Percentiles rank a stretch among this genome's conserved stretches.
Evolutionary conservation across 2,113 vertebrate genomes (phyloP).

Genomic region (Dicentrarchus labrax): DNA sequence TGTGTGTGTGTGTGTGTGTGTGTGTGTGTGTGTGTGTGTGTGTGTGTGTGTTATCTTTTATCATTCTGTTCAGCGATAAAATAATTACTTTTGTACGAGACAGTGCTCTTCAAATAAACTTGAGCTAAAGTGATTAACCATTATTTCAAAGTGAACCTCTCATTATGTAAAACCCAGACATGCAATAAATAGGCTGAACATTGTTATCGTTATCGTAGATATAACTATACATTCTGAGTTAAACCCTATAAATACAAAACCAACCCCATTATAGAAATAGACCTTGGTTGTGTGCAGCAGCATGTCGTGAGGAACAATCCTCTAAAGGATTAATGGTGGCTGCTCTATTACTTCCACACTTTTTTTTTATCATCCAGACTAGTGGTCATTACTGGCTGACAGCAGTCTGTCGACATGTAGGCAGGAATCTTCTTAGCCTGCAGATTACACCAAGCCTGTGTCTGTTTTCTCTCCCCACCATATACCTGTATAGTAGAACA

Average conservation of each 20-base stretch:
- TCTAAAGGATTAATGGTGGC: conserved; percentile 66
- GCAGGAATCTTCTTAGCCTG: conserved; percentile 64
- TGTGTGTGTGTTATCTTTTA: neutral
- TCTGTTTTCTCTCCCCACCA: conserved; percentile 16
- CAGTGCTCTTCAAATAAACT: neutral
- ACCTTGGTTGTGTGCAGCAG: conserved; percentile 26
- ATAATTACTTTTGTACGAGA: conserved; percentile 8
- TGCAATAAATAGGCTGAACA: neutral
- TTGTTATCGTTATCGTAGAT: neutral
- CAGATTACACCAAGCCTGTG: conserved; percentile 57
- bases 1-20: neutral
- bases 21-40: no score
- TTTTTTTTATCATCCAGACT: conserved; percentile 52
- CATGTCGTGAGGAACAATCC: conserved; percentile 49
- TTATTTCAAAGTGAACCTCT: conserved; percentile 11
- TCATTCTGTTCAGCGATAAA: neutral
- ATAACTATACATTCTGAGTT: neutral
- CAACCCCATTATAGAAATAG: conserved; percentile 1
- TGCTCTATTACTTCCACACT: conserved; percentile 47
- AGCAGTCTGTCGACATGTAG: conserved; percentile 62
- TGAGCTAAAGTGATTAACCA: conserved; percentile 5
- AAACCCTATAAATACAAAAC: conserved; percentile 1
- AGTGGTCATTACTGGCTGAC: conserved; percentile 66
- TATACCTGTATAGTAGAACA: conserved; percentile 46
- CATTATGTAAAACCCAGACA: neutral